Base-by-base conservation (phyloP, 2,888 invertebrate species). In the Lasioglossum morio region DNA sequence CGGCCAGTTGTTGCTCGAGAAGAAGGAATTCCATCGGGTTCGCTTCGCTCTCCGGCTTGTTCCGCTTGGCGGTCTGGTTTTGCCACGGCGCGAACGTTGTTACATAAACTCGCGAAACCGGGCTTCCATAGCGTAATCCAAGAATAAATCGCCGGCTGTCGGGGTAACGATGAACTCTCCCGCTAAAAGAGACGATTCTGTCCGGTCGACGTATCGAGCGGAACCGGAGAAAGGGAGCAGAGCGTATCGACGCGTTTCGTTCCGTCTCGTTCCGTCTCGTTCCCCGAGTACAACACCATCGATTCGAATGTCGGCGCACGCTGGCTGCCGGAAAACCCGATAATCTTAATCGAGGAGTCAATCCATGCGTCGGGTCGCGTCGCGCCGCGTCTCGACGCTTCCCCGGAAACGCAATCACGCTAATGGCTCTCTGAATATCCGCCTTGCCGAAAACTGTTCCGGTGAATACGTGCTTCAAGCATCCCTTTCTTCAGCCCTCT, bases 141-240 rank as follows among this genome's bases (percentile, higher is more conserved):
- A 90, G 90, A 90, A 90, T 90, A 90, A 90, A 90, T 90, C 85
- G 90, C 77, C 81, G 79, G 82, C 80, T 81, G 84, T 85, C 87
- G 53, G 82, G 73, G 81, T 87, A 86, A 83, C 81, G 81, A 82
- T 75, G 48, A 73, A 77, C 81, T 78, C 82, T 72, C 81, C 16
- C 63, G 63, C 30, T 37, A 19, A 79, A 81, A 81, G 72, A 79
- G 70, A 77, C 82, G 66, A 82, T 70, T 88, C 77, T 70, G 75
- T 73, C 70, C 74, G 72, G 75, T 16, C n/a, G 16, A 46, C 46
- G 60, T 75, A 73, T 82, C 69, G 70, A 66, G 75, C 73, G 72
- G 23, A 72, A 72, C 48, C 63, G 30, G 72, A 46, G 46, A 46
- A 46, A 46, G 27, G 72, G 46, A 72, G 46, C 27, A 48, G 46